phyloP scores from a whole-genome alignment of 2,797 vertebrate species.

The Mormyrus proboscirostris region DNA sequence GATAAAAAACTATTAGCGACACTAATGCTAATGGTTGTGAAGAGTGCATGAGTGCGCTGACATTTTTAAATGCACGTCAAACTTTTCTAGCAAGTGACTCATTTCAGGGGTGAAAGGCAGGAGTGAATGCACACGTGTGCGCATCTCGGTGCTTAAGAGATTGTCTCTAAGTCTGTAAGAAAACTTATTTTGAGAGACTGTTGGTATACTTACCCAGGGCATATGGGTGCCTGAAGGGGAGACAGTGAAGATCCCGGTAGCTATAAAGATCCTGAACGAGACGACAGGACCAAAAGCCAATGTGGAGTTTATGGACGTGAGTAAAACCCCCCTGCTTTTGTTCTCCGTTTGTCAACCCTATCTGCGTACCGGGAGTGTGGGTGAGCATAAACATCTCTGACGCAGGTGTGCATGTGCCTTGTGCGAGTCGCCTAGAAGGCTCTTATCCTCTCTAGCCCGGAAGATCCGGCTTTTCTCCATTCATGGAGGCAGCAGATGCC shows the following conservation, averaged over 20 bases:
- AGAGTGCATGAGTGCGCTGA: background rate
- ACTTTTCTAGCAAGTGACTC: background rate
- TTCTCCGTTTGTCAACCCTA: background rate
- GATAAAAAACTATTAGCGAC: background rate
- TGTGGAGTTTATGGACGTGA: slow-evolving; percentile 98
- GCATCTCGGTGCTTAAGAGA: slow-evolving; percentile 20
- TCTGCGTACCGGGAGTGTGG: background rate
- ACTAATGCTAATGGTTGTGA: background rate
- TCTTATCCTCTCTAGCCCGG: background rate
- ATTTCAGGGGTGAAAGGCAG: slow-evolving; percentile 9
- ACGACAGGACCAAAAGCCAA: slow-evolving; percentile 92
- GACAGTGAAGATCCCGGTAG: slow-evolving; percentile 94
- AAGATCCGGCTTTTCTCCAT: background rate
- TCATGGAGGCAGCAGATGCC: background rate
- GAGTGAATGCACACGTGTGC: background rate
- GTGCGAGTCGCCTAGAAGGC: background rate
- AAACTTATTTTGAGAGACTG: slow-evolving; percentile 29
- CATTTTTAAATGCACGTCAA: background rate
- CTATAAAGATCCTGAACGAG: slow-evolving; percentile 95
- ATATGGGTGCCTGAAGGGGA: slow-evolving; percentile 97
- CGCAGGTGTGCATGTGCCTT: background rate
- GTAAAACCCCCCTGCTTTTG: slow-evolving; percentile 44
- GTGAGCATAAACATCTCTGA: background rate
- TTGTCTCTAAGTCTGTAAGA: background rate
- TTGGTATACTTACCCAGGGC: slow-evolving; percentile 62